Evolutionary conservation across 92 coral and sea anemone species (phyloP), one percentile per base, ranked within the genome.

Genomic region (Anthopleura xanthogrammica): DNA sequence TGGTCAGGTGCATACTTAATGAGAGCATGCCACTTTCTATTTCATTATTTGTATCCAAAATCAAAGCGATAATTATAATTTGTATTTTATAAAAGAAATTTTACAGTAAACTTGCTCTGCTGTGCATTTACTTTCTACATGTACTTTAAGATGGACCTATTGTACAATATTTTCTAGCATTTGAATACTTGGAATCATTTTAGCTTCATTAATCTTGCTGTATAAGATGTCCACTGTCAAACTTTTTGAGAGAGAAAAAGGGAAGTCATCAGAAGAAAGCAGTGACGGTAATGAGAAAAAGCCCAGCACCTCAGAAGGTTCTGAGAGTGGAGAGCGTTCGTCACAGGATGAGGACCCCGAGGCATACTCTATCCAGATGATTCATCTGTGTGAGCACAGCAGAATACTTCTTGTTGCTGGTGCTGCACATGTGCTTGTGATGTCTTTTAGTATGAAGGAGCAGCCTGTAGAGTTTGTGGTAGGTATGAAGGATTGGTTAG

Each of bases 141-240:
- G 7, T 43, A 43, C 9, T 46, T 46, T 5, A 46, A 46, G 50
- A 46, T 46, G 50, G 50, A 46, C 5, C 5, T 46, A 43, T 46
- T 46, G 50, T 46, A 9, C 50, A 5, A 46, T 46, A 46, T 46
- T 46, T 46, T 46, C 50, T 46, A 46, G 50, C 50, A 46, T 46
- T 5, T 46, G 50, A 46, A 46, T 46, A 46, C 50, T 46, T 46
- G 13, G 70, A 12, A 17, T 39, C 14, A 57, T 85, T 60, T 57
- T 80, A 96, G 99, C 91, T 54, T 92, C 93, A 60, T 79, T 94
- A 77, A 79, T 82, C 8, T 82, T 89, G 75, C 79, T 94, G 74
- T 91, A 88, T 82, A 96, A 92, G 79, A 79, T 96, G 60, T 94
- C 99, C 11, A 96, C 99, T 40, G 85, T 85, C 85, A 96, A 96